These are phyloP conservation scores for Carpatolechia fugitivella DNA, from an alignment of 2,888 invertebrate species.

Conservation along the genomic window DNA sequence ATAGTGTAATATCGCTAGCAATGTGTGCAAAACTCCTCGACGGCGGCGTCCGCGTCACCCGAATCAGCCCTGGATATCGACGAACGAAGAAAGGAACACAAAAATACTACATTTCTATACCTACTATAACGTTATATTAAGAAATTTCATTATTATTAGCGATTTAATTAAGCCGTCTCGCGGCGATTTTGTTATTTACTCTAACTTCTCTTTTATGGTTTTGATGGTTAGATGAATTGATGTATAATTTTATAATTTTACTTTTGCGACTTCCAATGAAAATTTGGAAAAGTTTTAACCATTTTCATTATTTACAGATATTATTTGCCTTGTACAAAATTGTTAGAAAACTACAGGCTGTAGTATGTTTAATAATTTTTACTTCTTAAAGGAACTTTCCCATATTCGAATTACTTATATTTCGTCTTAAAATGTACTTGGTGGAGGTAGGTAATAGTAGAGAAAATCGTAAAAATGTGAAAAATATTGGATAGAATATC, in stretches of 20 bases:
- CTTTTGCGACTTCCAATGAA: conserved; percentile 2
- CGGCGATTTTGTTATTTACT: conserved; percentile 20
- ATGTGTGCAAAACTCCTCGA: conserved; percentile 73
- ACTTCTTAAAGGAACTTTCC: conserved; percentile 23
- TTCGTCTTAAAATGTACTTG: conserved; percentile 32
- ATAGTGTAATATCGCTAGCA: conserved; percentile 66
- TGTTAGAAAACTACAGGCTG: neutral
- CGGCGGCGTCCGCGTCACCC: conserved; percentile 63
- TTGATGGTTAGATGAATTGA: conserved; percentile 21
- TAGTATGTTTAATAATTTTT: conserved; percentile 8
- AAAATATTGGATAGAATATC: conserved; percentile 49
- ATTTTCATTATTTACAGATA: neutral
- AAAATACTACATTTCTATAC: neutral
- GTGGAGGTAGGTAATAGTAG: conserved; percentile 56
- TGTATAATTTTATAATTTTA: conserved; percentile 16
- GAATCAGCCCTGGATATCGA: conserved; percentile 56
- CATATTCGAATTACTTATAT: too few species aligned
- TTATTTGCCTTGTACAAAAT: conserved; percentile 11
- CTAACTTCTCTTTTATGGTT: conserved; percentile 17
- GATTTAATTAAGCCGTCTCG: conserved; percentile 19
- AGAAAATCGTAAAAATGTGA: conserved; percentile 30
- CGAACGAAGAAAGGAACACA: conserved; percentile 14
- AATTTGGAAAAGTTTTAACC: neutral
- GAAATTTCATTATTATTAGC: conserved; percentile 1
- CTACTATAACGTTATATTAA: neutral